Percentiles rank a stretch among this genome's conserved stretches.
These are phyloP conservation scores for Cheilosia vulpina DNA, from an alignment of 2,888 invertebrate genomes.

Conservation along the genomic window DNA sequence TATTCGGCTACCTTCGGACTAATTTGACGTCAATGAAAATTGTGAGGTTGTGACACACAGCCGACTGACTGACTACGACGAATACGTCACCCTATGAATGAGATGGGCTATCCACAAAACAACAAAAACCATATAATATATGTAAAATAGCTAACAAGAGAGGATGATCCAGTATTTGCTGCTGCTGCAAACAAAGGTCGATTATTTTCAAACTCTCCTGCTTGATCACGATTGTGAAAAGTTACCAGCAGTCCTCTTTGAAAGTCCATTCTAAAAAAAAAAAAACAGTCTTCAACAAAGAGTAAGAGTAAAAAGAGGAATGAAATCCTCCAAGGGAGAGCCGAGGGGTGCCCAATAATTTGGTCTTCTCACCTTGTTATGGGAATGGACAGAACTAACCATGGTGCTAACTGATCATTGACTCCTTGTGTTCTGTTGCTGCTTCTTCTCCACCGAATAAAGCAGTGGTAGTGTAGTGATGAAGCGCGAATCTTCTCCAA, in stretches of 20 bases:
- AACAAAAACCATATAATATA: not conserved
- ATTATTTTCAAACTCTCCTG: constrained; percentile 8
- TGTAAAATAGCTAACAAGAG: constrained; percentile 29
- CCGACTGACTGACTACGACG: not conserved
- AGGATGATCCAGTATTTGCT: constrained; percentile 33
- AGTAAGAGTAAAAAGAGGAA: constrained; percentile 14
- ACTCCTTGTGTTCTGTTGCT: constrained; percentile 61
- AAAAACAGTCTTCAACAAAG: constrained; percentile 36
- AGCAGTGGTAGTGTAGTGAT: constrained; percentile 64
- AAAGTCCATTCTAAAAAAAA: constrained; percentile 15
- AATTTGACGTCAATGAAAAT: not conserved
- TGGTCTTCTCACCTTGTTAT: constrained; percentile 74
- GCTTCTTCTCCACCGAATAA: constrained; percentile 48
- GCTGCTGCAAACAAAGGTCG: constrained; percentile 28
- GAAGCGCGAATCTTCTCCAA: constrained; percentile 63
- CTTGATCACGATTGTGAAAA: constrained; percentile 47
- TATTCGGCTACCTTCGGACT: not conserved
- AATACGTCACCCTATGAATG: not conserved
- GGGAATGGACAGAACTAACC: constrained; percentile 68
- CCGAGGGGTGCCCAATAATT: constrained; percentile 66
- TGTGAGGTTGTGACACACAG: not conserved
- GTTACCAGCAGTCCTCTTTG: constrained; percentile 39
- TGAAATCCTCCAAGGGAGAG: constrained; percentile 18
- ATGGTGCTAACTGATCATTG: constrained; percentile 75
- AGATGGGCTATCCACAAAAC: not conserved